Evolutionary conservation across 1,140 invertebrate genomes (phyloP).

Genomic region (Ruditapes philippinarum): DNA sequence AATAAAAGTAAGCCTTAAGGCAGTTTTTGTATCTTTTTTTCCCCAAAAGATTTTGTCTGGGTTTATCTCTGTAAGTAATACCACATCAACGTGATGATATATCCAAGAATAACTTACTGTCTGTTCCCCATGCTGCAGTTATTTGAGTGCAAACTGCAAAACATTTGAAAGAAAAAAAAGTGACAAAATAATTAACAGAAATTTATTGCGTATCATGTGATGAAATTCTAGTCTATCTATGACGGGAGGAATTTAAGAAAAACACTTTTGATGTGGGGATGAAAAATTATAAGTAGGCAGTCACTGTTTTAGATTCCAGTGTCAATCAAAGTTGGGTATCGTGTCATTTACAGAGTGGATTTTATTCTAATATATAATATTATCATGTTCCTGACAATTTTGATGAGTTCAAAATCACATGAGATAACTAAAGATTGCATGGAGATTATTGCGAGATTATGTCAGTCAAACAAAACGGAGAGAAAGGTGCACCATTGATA

Average conservation of each 20-base stretch:
- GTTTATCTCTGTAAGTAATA: too few relatives aligned
- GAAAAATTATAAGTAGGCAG: not conserved
- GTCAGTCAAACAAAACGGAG: constrained; percentile 21
- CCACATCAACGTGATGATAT: too few relatives aligned
- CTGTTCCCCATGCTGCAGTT: too few relatives aligned
- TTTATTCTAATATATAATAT: constrained; percentile 20
- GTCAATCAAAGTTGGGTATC: not conserved
- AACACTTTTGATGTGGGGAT: constrained; percentile 8
- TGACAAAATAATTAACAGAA: constrained; percentile 19
- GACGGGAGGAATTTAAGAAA: not conserved
- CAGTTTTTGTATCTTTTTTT: too few relatives aligned
- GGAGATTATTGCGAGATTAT: constrained; percentile 14
- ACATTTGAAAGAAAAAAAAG: not conserved
- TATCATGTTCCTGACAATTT: constrained; percentile 20
- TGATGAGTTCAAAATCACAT: constrained; percentile 22
- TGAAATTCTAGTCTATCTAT: not conserved
- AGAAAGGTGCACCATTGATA: not conserved
- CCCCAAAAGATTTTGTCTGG: too few relatives aligned
- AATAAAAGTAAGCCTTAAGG: too few relatives aligned
- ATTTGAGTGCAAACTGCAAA: too few relatives aligned
- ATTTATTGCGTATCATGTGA: constrained; percentile 34
- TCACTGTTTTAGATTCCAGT: not conserved
- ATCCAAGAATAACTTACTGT: too few relatives aligned
- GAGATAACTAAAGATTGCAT: not conserved
- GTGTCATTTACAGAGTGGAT: not conserved